Percentiles rank a stretch among this genome's conserved stretches.
These are phyloP conservation scores for Proisotoma minuta DNA, from an alignment of 2,888 invertebrate species.

Conservation along the genomic window DNA sequence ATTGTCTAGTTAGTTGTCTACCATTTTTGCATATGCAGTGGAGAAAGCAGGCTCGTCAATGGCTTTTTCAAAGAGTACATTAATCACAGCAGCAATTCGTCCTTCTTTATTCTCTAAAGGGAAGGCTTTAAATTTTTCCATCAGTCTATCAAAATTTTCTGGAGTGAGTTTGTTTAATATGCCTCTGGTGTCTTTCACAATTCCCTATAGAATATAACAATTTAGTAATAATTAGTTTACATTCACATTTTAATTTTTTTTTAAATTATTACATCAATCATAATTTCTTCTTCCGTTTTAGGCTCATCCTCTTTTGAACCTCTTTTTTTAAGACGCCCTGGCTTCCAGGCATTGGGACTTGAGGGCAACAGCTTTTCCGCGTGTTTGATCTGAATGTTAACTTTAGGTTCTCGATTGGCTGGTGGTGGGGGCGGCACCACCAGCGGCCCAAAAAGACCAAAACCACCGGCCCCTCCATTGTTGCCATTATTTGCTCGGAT, in stretches of 20 bases:
- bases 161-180: constrained; percentile 92
- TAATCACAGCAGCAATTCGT: constrained; percentile 70
- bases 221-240: constrained; percentile 2
- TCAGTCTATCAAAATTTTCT: constrained; percentile 80
- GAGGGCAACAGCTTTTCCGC: constrained; percentile 5
- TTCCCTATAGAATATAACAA: constrained; percentile 24
- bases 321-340: constrained; percentile 38
- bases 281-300: constrained; percentile 54
- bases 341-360: constrained; percentile 13
- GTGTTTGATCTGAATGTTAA: no score
- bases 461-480: constrained; percentile 20
- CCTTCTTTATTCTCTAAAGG: constrained; percentile 42
- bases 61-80: constrained; percentile 89
- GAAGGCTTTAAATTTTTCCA: constrained; percentile 50
- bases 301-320: constrained; percentile 52
- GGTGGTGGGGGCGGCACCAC: constrained; percentile 42
- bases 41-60: constrained; percentile 93
- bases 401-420: constrained; percentile 17
- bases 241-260: not conserved
- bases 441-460: constrained; percentile 31
- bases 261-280: constrained; percentile 19
- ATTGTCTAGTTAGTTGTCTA: constrained; percentile 12
- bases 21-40: constrained; percentile 80
- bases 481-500: not conserved
- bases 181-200: constrained; percentile 57